phyloP scores from a whole-genome alignment of 2,113 vertebrate species.

The Megatriorchis doriae region DNA sequence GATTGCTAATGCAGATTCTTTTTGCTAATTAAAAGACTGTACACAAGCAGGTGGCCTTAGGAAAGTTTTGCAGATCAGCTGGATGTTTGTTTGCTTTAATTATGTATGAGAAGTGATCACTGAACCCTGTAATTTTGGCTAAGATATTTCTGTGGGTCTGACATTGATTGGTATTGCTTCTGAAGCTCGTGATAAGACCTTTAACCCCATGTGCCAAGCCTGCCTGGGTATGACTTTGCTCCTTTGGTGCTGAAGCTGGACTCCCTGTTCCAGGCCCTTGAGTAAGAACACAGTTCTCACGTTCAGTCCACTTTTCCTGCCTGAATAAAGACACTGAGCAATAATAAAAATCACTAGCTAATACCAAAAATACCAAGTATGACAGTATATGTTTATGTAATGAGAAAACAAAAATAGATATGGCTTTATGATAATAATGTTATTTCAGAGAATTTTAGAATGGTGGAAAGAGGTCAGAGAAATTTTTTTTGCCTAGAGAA shows the following conservation, averaged over 20 bases:
- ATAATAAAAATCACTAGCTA: not conserved
- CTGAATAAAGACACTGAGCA: not conserved
- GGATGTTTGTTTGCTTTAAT: not conserved
- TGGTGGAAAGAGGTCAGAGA: not conserved
- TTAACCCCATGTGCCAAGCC: conserved; percentile 52
- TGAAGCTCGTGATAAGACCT: conserved; percentile 35
- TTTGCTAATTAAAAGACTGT: not conserved
- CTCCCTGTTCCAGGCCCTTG: not conserved
- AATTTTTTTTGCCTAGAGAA: not conserved
- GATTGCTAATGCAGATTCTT: not conserved
- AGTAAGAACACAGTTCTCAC: not conserved
- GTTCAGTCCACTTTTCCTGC: not conserved
- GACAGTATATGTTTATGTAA: not conserved
- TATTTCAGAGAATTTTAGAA: not conserved
- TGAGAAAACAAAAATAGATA: not conserved
- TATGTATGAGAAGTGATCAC: not conserved
- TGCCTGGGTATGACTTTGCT: not conserved
- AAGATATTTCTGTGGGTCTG: not conserved
- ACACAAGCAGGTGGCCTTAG: not conserved
- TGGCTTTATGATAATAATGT: not conserved
- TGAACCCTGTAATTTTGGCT: conserved; percentile 2
- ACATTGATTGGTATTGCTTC: conserved; percentile 55
- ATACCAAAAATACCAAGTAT: not conserved
- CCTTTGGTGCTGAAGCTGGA: not conserved
- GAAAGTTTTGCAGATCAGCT: not conserved